Conservation (phyloP, 2,888 invertebrate genomes). For the Bunonema sp. region DNA sequence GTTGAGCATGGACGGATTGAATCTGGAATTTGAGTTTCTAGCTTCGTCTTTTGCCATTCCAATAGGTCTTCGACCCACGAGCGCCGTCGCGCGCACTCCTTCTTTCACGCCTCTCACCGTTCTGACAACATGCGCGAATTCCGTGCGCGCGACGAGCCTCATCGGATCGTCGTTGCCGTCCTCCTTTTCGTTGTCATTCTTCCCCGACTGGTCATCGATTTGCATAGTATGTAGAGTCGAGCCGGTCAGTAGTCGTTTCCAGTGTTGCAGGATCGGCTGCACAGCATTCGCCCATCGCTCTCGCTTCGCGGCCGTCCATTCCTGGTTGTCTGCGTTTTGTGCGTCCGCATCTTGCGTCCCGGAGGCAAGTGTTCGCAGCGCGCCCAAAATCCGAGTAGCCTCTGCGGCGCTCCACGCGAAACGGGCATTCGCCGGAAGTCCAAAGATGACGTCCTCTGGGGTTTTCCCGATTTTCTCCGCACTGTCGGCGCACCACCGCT, state of each 20-base stretch:
- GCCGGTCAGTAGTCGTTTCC: constrained; percentile 4
- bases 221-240: too few species aligned
- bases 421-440: constrained; percentile 72
- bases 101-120: too few species aligned
- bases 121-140: too few species aligned
- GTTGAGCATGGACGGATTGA: too few species aligned
- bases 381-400: constrained; percentile 53
- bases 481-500: neutral
- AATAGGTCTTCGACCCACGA: too few species aligned
- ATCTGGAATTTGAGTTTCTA: too few species aligned
- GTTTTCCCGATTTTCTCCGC: neutral
- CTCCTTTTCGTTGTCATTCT: too few species aligned
- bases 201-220: too few species aligned
- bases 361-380: constrained; percentile 49
- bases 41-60: too few species aligned
- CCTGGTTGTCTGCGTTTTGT: neutral
- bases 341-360: neutral
- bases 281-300: constrained; percentile 1
- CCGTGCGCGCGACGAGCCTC: too few species aligned
- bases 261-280: constrained; percentile 1
- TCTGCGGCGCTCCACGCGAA: constrained; percentile 65
- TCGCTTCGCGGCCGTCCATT: neutral
- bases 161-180: too few species aligned
- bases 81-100: too few species aligned
- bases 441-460: constrained; percentile 58